Base-by-base conservation (phyloP, 2,113 vertebrate species). In the Hassar affinis region DNA sequence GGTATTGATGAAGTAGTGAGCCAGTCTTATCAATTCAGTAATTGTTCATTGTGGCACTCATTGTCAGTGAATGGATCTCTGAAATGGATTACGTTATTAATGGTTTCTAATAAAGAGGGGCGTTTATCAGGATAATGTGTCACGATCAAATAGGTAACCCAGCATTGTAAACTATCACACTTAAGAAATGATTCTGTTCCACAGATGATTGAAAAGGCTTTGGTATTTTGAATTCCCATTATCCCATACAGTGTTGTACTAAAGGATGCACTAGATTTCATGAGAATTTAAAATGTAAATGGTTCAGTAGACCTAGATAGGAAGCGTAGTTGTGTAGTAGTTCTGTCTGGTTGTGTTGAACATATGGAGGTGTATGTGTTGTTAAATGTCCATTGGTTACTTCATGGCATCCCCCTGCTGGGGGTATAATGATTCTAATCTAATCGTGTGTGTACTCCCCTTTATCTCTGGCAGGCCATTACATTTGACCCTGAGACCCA, bases 401-500 rank as follows among this genome's bases (percentile, higher is more conserved):
- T 76, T 80, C 79, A 83, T 83, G 49, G 51, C 86, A 47, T 74
- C 38, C 61, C 77, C 54, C 71, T 77, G 72, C 15, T 76, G 47
- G 51, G 85, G 75, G 86, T 80, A 88, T 72, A 82, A 86, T 85
- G 86, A 88, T 87, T 85, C 57, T 84, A 88, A 87, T 84, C 85
- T 88, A 87, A 90, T 86, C 88, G 66, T 86, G 75, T 91, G 90
- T 90, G 88, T 52, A 18, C 91, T 80, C 20, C 83, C 87, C 92
- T 88, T 17, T 93, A 94, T 84, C 71, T 84, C 81, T 56, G 51
- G 12, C 93, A 96, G 96, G 96, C 96, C 79, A 96, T 96, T 88
- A 90, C 52, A 90, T 96, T 96, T 92, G 94, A 96, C 91, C 92
- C 95, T 0, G 56, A 94, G 76, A 96, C 93, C 87, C 96, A 96